phyloP scores from a whole-genome alignment of 1,140 invertebrate species.

The Apocrypta bakeri region DNA sequence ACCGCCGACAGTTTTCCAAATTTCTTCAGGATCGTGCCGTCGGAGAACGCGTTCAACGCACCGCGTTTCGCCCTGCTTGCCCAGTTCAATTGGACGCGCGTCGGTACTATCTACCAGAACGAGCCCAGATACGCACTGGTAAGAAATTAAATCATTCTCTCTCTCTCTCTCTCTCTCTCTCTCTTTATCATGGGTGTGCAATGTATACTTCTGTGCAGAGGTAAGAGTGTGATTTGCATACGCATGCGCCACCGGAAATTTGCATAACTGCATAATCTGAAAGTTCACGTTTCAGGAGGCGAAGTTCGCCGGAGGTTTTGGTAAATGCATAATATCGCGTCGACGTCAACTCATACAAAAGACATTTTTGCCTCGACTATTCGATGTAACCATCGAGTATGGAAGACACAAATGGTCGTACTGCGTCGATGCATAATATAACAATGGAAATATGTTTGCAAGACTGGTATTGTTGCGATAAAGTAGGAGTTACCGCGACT shows the following conservation, averaged over 20 bases:
- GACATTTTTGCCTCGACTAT: not conserved
- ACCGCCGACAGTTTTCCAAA: constrained; percentile 95
- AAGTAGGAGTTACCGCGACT: not conserved
- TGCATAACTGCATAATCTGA: not conserved
- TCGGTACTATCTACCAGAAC: constrained; percentile 98
- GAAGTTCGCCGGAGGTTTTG: not conserved
- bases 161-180: not conserved
- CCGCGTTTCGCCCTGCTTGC: constrained; percentile 91
- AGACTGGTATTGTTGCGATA: not conserved
- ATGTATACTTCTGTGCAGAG: no score
- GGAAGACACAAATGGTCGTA: no score
- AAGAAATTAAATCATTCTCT: constrained; percentile 63
- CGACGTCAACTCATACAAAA: constrained; percentile 24
- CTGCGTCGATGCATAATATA: not conserved
- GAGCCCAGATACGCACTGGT: constrained; percentile 94
- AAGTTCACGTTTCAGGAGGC: not conserved
- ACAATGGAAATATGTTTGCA: not conserved
- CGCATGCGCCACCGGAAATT: not conserved
- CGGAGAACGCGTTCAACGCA: constrained; percentile 96
- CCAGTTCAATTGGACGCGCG: constrained; percentile 97
- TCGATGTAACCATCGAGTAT: not conserved
- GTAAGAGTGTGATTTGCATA: not conserved
- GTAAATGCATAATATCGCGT: constrained; percentile 36
- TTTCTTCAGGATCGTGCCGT: constrained; percentile 96
- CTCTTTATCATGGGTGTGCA: not conserved